phyloP scores from a whole-genome alignment of 2,888 invertebrate species.

The Philonicus albiceps region DNA sequence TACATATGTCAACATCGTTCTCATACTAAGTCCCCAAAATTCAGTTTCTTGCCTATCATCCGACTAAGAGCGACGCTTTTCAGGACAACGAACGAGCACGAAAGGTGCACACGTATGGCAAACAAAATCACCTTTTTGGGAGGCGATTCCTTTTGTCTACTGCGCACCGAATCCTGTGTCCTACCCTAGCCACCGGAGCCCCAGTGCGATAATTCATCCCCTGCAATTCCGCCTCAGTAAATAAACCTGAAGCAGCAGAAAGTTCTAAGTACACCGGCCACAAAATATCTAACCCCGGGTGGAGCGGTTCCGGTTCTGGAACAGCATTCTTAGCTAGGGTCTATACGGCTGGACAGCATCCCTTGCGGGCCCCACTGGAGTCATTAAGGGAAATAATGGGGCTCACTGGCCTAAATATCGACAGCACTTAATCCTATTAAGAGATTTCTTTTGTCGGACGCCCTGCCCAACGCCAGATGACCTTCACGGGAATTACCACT shows the following conservation, averaged over 20 bases:
- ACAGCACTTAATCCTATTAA: conserved; percentile 34
- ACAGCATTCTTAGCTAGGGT: neutral
- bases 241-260: conserved; percentile 30
- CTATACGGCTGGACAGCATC: neutral
- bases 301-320: neutral
- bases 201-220: conserved; percentile 31
- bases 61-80: neutral
- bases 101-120: neutral
- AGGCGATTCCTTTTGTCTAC: neutral
- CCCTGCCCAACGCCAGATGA: neutral
- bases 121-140: neutral
- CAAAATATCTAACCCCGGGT: neutral
- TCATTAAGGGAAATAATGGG: conserved; percentile 27
- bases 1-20: conserved; percentile 18
- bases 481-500: neutral
- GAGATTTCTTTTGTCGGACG: conserved; percentile 7
- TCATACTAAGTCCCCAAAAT: neutral
- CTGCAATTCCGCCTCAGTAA: conserved; percentile 9
- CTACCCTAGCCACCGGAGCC: neutral
- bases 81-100: neutral
- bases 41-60: conserved; percentile 9
- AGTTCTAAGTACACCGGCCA: neutral
- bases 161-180: neutral
- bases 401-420: conserved; percentile 25
- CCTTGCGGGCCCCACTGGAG: neutral